phyloP scores from a whole-genome alignment of 1,140 invertebrate genomes.

The Achatina immaculata region DNA sequence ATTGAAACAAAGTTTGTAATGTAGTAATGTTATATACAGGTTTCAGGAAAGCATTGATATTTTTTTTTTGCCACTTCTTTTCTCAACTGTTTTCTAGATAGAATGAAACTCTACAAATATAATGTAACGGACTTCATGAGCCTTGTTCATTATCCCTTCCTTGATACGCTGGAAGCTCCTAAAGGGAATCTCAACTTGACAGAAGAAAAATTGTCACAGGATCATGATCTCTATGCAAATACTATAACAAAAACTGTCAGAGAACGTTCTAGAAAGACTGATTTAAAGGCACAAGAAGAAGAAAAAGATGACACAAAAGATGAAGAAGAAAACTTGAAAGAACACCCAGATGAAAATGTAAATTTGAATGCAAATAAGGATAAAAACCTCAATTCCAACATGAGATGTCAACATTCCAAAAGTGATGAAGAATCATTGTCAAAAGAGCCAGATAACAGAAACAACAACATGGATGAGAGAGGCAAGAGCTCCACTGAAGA shows the following conservation, averaged over 20 bases:
- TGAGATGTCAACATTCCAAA: not conserved
- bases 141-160: not conserved
- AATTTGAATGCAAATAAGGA: not conserved
- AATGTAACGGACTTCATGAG: slow-evolving; percentile 26
- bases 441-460: not conserved
- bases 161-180: slow-evolving; percentile 13
- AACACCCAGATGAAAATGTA: not conserved
- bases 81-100: not conserved
- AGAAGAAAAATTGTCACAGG: not conserved
- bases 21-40: no score
- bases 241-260: slow-evolving; percentile 6
- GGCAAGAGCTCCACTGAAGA: not conserved
- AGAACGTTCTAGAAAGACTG: not conserved
- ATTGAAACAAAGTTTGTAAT: no score
- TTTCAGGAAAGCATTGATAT: not conserved
- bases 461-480: not conserved
- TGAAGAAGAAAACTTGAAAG: not conserved
- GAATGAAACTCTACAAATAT: slow-evolving; percentile 27
- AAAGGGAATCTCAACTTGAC: not conserved
- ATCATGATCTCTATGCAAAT: slow-evolving; percentile 9
- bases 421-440: not conserved
- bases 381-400: not conserved
- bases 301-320: not conserved
- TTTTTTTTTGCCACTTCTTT: not conserved
- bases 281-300: not conserved